phyloP scores from a whole-genome alignment of 30 jellyfish, hydroid and myxozoan genomes.

The Aurelia sp. region DNA sequence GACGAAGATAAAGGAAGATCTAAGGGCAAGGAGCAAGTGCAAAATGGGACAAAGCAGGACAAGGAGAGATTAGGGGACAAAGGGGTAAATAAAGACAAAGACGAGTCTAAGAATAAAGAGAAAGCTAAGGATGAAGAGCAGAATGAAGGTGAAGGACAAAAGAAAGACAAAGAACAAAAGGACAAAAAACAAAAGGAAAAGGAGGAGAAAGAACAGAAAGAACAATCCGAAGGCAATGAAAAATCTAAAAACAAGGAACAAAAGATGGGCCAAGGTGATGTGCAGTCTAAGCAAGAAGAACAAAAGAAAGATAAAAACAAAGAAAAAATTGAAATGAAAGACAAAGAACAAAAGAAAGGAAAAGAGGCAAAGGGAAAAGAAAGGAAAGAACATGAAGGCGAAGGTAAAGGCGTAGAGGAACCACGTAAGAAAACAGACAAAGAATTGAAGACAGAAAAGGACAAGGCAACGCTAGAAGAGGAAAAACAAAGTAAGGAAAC shows the following conservation, averaged over 20 bases:
- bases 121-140: neutral
- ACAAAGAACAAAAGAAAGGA: neutral
- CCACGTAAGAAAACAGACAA: neutral
- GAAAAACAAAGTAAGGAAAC: neutral
- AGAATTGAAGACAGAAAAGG: neutral
- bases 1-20: neutral
- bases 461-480: neutral
- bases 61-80: neutral
- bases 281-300: no score
- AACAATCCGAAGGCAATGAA: no score
- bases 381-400: constrained; percentile 1
- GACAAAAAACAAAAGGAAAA: neutral
- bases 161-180: neutral
- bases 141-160: neutral
- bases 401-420: neutral
- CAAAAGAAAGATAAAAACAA: no score
- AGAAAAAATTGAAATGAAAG: no score
- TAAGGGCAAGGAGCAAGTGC: neutral
- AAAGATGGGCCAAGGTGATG: no score
- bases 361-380: neutral
- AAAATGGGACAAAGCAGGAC: neutral
- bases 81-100: neutral
- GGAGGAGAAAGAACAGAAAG: neutral
- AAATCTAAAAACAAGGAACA: no score
- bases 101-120: neutral